Base-by-base conservation (phyloP, 2,113 vertebrate genomes). In the Phyllostomus discolor region DNA sequence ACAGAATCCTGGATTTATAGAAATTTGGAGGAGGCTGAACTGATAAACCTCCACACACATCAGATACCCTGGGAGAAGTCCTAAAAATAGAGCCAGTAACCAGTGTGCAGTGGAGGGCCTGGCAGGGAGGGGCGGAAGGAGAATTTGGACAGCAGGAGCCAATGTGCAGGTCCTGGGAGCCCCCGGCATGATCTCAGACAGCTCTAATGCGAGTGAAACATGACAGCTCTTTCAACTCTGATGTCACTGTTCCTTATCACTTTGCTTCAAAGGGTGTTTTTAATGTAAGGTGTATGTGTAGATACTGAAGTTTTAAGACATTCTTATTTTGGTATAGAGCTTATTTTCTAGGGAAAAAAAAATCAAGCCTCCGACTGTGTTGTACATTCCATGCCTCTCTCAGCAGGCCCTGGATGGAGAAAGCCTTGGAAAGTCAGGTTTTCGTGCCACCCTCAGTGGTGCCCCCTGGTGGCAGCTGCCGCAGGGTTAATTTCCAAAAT, bases 301-400 rank as follows among this genome's bases (percentile, higher is more conserved):
- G 28, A 70, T 83, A 70, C 7, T 64, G 43, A 41, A 35, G 26
- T 62, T 73, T 79, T 90, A 59, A 59, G 6, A 64, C 35, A 48
- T 1, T 46, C 78, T 57, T 81, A 73, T 81, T 75, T 72, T 85
- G 50, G 4, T 86, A 75, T 12, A 79, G 41, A 28, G 5, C 48
- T 92, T 94, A 64, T 90, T 80, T 93, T 81, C 59, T 78, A 22
- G 20, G 6, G 12, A 33, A 80, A 43, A 43, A 43, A 80, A 17
- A 33, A 54, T 64, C 43, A 80, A 38, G 24, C 1, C 0, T 14
- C 33, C 10, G 17, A 83, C 26, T 7, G 7, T 17, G 75, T 62
- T 22, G 1, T 46, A 8, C 8, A 54, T 82, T 73, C 81, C 17
- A 38, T 41, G 20, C 92, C 11, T 91, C 9, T 66, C 28, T 92